These are phyloP conservation scores for Pteria penguin DNA, from an alignment of 2,888 invertebrate species.

Conservation along the genomic window DNA sequence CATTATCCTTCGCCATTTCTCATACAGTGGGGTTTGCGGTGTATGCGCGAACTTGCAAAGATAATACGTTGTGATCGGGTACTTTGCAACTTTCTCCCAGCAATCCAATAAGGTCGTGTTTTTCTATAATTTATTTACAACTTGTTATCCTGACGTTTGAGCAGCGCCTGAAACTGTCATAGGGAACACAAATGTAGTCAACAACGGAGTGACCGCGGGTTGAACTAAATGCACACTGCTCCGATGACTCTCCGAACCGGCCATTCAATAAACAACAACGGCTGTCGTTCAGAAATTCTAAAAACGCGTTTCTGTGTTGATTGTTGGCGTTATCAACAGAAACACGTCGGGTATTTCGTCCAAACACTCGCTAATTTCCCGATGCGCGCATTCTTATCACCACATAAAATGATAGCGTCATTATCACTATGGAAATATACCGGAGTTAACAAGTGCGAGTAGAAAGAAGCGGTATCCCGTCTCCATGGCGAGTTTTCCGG, in stretches of 20 bases:
- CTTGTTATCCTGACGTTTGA: not conserved
- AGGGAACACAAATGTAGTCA: not conserved
- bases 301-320: not conserved
- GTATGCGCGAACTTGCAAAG: too few relatives aligned
- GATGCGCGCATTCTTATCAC: conserved; percentile 17
- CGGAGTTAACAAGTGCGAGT: conserved; percentile 11
- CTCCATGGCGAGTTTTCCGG: conserved; percentile 30
- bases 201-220: not conserved
- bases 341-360: too few relatives aligned
- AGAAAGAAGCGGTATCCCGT: not conserved
- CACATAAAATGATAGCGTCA: conserved; percentile 8
- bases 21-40: too few relatives aligned
- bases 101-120: too few relatives aligned
- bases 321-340: not conserved
- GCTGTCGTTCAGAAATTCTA: conserved; percentile 2
- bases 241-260: not conserved
- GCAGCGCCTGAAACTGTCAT: not conserved
- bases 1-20: too few relatives aligned
- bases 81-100: too few relatives aligned
- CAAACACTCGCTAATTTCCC: too few relatives aligned
- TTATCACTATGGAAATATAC: not conserved
- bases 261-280: not conserved
- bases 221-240: not conserved
- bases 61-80: too few relatives aligned
- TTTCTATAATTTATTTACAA: too few relatives aligned